Evolutionary conservation across 30 jellyfish, hydroid and myxozoan species (phyloP).

Genomic region (Sanderia malayensis): DNA sequence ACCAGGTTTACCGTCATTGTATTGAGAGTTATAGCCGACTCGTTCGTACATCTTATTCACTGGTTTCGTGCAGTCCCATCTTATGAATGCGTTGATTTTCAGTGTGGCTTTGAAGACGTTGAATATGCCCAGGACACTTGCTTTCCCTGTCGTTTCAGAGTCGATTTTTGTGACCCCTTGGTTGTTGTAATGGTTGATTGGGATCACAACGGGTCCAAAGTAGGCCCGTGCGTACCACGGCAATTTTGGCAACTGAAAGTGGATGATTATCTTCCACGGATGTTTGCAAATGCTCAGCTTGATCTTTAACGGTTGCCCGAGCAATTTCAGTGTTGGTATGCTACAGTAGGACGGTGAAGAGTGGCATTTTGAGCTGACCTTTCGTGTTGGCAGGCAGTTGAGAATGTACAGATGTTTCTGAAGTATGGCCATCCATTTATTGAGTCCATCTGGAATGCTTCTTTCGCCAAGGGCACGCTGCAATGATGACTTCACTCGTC

Average conservation of each 20-base stretch:
- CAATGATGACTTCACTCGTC: background rate
- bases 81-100: conserved; percentile 37
- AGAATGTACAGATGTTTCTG: conserved; percentile 36
- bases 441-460: conserved; percentile 19
- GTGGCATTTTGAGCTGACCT: conserved; percentile 27
- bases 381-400: conserved; percentile 49
- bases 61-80: conserved; percentile 80
- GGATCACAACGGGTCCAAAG: conserved; percentile 57
- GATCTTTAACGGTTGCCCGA: conserved; percentile 37
- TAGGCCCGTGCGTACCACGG: conserved; percentile 71
- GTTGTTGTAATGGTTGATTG: conserved; percentile 26
- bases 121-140: conserved; percentile 37
- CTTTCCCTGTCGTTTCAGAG: conserved; percentile 36
- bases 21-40: conserved; percentile 40
- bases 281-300: conserved; percentile 52
- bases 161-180: conserved; percentile 62
- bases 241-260: conserved; percentile 36
- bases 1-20: conserved; percentile 50
- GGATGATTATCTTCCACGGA: conserved; percentile 71
- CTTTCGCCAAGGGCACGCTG: conserved; percentile 11
- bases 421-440: conserved; percentile 26
- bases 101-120: conserved; percentile 41
- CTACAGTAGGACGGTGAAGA: conserved; percentile 49
- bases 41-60: conserved; percentile 10
- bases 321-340: conserved; percentile 28